Percentiles rank a stretch among this genome's conserved stretches.
Evolutionary conservation across 2,888 invertebrate genomes (phyloP).

Genomic region (Coelogynopora nodosa): DNA sequence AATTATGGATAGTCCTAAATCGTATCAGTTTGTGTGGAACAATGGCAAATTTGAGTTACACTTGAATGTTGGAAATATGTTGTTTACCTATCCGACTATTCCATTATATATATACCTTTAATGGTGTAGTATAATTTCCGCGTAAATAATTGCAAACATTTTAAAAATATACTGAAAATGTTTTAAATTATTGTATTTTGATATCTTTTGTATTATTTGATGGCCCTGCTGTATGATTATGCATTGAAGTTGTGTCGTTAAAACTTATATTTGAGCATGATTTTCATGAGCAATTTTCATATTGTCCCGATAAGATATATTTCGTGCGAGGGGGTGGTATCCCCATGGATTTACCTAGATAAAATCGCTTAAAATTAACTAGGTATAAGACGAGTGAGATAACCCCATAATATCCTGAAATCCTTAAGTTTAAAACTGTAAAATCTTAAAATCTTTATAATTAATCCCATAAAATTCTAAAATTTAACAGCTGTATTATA

Average conservation of each 20-base stretch:
- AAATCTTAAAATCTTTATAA: no score
- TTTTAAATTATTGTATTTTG: background rate
- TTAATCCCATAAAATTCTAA: no score
- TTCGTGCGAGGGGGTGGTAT: background rate
- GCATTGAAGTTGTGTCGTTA: background rate
- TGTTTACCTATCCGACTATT: background rate
- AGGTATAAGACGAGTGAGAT: no score
- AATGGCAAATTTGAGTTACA: slow-evolving; percentile 9
- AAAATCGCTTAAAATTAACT: no score
- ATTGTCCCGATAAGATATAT: background rate
- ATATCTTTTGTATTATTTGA: slow-evolving; percentile 31
- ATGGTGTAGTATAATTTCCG: slow-evolving; percentile 11
- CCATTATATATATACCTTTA: slow-evolving; percentile 16
- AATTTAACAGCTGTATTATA: no score
- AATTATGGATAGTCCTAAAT: slow-evolving; percentile 13
- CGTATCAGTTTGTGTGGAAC: slow-evolving; percentile 16
- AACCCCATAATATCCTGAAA: no score
- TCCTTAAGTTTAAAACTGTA: no score
- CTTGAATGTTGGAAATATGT: slow-evolving; percentile 13
- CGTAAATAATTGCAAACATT: slow-evolving; percentile 16
- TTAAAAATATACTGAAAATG: background rate
- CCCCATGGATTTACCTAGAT: no score
- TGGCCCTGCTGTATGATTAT: slow-evolving; percentile 10
- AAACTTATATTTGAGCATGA: slow-evolving; percentile 5
- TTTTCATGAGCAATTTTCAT: no score